A percentile compares a stretch with the other conserved stretches of the same genome.
phyloP scores from a whole-genome alignment of 2,797 vertebrate genomes.

The Pangasius krempfi region DNA sequence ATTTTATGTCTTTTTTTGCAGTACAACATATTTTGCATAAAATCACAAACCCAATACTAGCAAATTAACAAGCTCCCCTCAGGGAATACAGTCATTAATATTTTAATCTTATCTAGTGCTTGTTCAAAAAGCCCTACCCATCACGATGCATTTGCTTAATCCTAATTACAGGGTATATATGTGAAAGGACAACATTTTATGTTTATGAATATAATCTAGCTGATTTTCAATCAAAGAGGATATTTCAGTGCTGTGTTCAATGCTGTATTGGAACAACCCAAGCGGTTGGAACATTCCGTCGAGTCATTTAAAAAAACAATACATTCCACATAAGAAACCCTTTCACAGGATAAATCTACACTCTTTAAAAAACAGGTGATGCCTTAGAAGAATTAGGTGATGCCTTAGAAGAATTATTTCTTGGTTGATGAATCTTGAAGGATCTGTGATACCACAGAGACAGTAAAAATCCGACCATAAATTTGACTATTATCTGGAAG shows the following conservation, averaged over 20 bases:
- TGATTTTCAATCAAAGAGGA: slow-evolving; percentile 7
- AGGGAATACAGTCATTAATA: neutral
- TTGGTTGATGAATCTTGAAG: neutral
- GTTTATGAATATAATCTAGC: neutral
- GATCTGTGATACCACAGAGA: neutral
- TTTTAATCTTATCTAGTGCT: slow-evolving; percentile 7
- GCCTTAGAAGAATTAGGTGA: neutral
- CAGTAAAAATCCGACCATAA: neutral
- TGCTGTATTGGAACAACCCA: too few relatives aligned
- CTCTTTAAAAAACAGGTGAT: neutral
- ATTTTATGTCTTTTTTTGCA: neutral
- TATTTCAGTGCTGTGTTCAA: neutral
- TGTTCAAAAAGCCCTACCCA: neutral
- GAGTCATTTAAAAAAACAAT: neutral
- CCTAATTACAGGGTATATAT: neutral
- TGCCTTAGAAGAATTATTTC: neutral
- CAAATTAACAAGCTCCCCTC: neutral
- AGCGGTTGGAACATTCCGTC: neutral
- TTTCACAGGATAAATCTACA: neutral
- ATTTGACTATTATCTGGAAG: neutral
- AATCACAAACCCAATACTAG: neutral
- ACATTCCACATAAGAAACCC: neutral
- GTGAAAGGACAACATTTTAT: neutral
- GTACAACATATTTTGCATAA: neutral
- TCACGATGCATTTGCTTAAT: slow-evolving; percentile 20